These are phyloP conservation scores for Lutraria lutraria DNA, from an alignment of 2,888 invertebrate genomes.

Conservation along the genomic window DNA sequence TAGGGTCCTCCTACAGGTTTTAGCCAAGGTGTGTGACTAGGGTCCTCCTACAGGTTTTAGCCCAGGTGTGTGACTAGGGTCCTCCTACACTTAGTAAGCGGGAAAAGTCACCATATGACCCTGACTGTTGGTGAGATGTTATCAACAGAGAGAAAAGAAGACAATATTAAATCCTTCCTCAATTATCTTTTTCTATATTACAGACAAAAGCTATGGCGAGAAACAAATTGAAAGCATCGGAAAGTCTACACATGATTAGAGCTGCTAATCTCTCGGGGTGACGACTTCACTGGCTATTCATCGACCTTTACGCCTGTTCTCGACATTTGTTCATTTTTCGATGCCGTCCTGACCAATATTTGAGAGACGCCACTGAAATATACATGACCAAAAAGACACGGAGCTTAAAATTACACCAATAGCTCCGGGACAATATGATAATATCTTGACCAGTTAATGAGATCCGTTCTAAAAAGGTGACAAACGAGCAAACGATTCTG, in stretches of 20 bases:
- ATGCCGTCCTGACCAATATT: neutral
- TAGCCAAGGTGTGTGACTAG: too few species aligned
- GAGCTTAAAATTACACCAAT: neutral
- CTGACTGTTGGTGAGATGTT: too few species aligned
- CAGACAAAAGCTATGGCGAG: neutral
- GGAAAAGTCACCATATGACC: too few species aligned
- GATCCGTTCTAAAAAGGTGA: constrained; percentile 7
- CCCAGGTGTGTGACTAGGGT: too few species aligned
- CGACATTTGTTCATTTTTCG: neutral
- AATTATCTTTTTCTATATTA: neutral
- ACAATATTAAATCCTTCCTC: neutral
- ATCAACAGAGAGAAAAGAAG: too few species aligned
- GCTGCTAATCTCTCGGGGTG: neutral
- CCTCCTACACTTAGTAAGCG: too few species aligned
- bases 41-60: too few species aligned
- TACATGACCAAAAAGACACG: neutral
- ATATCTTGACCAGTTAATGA: constrained; percentile 16
- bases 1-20: too few species aligned
- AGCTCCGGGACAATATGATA: neutral
- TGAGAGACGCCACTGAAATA: neutral
- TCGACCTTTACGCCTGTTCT: neutral
- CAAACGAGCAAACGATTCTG: neutral
- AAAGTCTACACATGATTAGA: neutral
- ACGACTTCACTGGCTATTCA: neutral
- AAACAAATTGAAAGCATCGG: neutral